A percentile compares a stretch with the other conserved stretches of the same genome.
Conservation (phyloP, 2,113 vertebrate species). For the Haemorhous mexicanus region DNA sequence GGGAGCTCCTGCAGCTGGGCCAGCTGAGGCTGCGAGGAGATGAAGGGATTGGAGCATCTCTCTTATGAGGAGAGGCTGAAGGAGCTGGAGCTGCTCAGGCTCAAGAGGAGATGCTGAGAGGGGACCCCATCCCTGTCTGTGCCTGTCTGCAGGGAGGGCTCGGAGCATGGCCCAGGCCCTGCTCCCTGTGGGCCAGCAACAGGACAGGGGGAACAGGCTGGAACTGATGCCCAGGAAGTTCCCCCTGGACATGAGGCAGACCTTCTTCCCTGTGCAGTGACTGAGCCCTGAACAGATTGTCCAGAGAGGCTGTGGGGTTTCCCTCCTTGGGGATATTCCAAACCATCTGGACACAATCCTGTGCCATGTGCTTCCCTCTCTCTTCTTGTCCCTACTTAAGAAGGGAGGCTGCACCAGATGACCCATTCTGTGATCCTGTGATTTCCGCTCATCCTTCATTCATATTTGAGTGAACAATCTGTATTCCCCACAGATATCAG, state of each 20-base stretch:
- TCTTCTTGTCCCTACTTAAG: not conserved
- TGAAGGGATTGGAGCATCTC: not conserved
- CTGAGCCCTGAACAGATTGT: accelerated
- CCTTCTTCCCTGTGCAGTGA: not conserved
- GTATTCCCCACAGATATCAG: not conserved
- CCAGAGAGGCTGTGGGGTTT: not conserved
- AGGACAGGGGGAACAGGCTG: accelerated
- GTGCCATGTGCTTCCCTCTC: not conserved
- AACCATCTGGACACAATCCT: not conserved
- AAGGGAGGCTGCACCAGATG: not conserved
- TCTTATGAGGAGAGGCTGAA: not conserved
- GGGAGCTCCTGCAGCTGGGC: not conserved
- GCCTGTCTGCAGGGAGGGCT: not conserved
- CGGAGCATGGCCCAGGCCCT: not conserved
- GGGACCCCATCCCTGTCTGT: not conserved
- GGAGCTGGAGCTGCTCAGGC: not conserved
- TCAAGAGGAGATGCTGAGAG: not conserved
- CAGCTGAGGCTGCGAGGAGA: not conserved
- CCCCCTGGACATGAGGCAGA: not conserved
- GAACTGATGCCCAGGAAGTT: not conserved
- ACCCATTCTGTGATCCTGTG: not conserved
- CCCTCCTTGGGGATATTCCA: not conserved
- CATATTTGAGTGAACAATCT: not conserved
- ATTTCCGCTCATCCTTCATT: not conserved
- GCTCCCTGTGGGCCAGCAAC: accelerated